Base-by-base conservation (phyloP, 1,140 invertebrate genomes). In the Drosophila cardini region DNA sequence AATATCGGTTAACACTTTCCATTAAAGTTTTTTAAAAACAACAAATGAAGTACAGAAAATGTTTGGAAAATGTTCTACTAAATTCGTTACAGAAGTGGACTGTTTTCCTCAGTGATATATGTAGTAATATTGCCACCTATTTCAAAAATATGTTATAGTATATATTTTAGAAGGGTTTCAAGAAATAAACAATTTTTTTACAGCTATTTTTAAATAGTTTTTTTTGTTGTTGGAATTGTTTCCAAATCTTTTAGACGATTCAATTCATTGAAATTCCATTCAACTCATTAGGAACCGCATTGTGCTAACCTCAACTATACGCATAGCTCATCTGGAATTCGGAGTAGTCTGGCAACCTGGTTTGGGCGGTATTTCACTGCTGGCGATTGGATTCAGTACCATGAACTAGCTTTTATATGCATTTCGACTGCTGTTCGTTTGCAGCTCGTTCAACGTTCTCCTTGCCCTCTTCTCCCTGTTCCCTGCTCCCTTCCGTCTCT, bases 241-340 rank as follows among this genome's bases (percentile, higher is more conserved):
- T 21, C 1, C 1, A 3, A 21, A 2, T 21, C 1, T 21, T 21
- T 26, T 26, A 26, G 26, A 21, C 26, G n/a, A 40, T 21, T 11
- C 43, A 40, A 15, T 2, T 9, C 34, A 48, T 34, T 10, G 21
- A 57, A 48, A 57, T 57, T 16, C 36, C 11, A 34, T 10, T 8
- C 13, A 67, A 45, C 18, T 45, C 70, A 53, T 58, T 67, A 60
- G 11, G 30, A 40, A 40, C 60, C 42, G 21, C 48, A 73, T 13
- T 36, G 21, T 18, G n/a, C 5, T 40, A 1, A 36, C 50, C 32
- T 8, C 18, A 68, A 18, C 52, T 55, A 38, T 18, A 21, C 30
- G 45, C 30, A 43, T 67, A 61, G 46, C 56, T 34, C 64, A 69
- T 61, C 53, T 53, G 63, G 38, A 73, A 73, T 73, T 73, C 71